These are phyloP conservation scores for Brachyopa scutellaris DNA, from an alignment of 2,888 invertebrate species.

Conservation along the genomic window DNA sequence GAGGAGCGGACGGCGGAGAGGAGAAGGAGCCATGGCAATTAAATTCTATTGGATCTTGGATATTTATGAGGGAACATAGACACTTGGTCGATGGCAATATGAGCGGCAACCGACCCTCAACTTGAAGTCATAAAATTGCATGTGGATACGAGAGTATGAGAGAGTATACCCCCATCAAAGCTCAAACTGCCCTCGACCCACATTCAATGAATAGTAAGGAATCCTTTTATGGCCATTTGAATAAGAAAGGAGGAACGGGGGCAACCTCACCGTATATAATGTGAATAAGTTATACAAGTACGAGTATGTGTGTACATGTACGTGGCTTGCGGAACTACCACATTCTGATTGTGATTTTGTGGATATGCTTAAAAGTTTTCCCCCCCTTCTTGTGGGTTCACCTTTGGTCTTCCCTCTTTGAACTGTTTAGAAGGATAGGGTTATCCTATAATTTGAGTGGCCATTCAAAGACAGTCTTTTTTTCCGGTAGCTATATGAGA, in stretches of 20 bases:
- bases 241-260: not conserved
- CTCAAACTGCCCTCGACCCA: slow-evolving; percentile 31
- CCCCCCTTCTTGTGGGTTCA: not conserved
- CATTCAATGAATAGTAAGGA: slow-evolving; percentile 42
- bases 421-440: not conserved
- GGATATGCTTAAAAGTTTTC: slow-evolving; percentile 4
- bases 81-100: slow-evolving; percentile 47
- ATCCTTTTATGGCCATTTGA: slow-evolving; percentile 52
- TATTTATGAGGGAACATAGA: slow-evolving; percentile 67
- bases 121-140: slow-evolving; percentile 54
- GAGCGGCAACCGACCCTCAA: not conserved
- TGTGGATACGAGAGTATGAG: slow-evolving; percentile 39
- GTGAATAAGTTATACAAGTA: slow-evolving; percentile 49
- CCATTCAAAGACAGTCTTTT: too few species aligned
- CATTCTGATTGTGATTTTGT: slow-evolving; percentile 25
- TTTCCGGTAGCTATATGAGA: too few species aligned
- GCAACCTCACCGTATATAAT: slow-evolving; percentile 7
- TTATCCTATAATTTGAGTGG: too few species aligned
- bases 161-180: too few species aligned
- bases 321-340: slow-evolving; percentile 9
- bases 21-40: slow-evolving; percentile 60
- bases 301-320: too few species aligned
- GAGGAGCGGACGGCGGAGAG: not conserved
- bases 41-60: slow-evolving; percentile 68
- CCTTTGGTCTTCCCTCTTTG: not conserved